Percentiles rank a stretch among this genome's conserved stretches.
phyloP scores from a whole-genome alignment of 2,888 invertebrate genomes.

The Epinotia ramella region DNA sequence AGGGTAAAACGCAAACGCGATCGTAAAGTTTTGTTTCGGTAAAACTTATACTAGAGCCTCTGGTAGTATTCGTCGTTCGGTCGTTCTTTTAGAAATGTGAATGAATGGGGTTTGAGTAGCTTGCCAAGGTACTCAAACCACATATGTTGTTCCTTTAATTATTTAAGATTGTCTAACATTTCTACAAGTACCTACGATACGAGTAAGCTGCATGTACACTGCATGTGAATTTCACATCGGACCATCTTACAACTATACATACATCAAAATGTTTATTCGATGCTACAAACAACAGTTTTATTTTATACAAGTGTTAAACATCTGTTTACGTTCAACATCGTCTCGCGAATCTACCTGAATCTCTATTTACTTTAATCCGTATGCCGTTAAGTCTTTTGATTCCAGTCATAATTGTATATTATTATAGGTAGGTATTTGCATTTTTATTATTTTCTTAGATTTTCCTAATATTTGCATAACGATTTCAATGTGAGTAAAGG shows the following conservation, averaged over 20 bases:
- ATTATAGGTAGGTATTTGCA: neutral
- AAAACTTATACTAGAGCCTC: too few species aligned
- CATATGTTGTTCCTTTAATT: too few species aligned
- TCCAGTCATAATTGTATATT: neutral
- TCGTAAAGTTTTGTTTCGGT: too few species aligned
- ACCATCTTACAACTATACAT: constrained; percentile 58
- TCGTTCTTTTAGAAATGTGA: too few species aligned
- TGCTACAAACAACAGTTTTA: constrained; percentile 49
- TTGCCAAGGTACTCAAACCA: too few species aligned
- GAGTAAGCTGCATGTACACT: constrained; percentile 7
- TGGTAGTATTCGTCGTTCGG: too few species aligned
- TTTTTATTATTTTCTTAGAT: neutral
- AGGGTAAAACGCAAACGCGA: too few species aligned
- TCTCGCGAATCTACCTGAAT: constrained; percentile 24
- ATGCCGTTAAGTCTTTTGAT: constrained; percentile 7
- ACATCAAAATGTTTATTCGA: constrained; percentile 62
- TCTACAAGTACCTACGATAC: neutral
- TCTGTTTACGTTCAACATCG: constrained; percentile 11
- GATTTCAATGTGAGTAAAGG: neutral
- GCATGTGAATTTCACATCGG: constrained; percentile 58
- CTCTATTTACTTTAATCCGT: constrained; percentile 21
- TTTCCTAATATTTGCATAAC: neutral
- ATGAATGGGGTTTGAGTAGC: too few species aligned
- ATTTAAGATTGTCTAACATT: neutral
- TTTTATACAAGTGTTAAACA: neutral